Evolutionary conservation across 2,888 invertebrate genomes (phyloP), one percentile per base, ranked within the genome.

Genomic region (Oscheius sp.): DNA sequence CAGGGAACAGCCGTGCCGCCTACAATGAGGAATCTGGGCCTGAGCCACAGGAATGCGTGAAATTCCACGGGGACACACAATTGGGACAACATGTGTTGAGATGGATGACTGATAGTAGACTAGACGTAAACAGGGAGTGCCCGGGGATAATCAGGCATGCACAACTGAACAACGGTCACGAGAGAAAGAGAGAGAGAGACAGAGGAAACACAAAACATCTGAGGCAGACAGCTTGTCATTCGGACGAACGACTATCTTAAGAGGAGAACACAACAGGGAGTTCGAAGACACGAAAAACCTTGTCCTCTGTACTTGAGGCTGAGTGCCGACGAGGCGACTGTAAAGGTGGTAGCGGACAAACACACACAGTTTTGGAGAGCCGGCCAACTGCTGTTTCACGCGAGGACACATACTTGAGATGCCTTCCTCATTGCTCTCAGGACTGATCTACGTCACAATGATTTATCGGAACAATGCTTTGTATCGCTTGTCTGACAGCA

Each of bases 401-500:
- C 21, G 68, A 10, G 68, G 2, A 21, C 21, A 68, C 33, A n/a
- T 60, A 60, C 59, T 53, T 11, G 53, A 53, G 53, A 50, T 13
- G 13, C 10, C 50, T 50, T 50, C 50, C 50, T 50, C 50, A 50
- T 50, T 50, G 10, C 10, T 10, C 13, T 50, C 59, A 47, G 62
- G 47, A 62, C 13, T 21, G 21, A 42, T 42, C 42, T 42, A 42
- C 42, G 42, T 42, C 42, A 21, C n/a, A 35, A 9, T 21, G 9
- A 68, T 70, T 70, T 72, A 72, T 48, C n/a, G 33, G 63, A 72
- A 72, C 10, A 13, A 62, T 3, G 62, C 62, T 50, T 32, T 72
- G 55, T 72, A 72, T 50, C 72, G 11, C 13, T 71, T 71, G 60
- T 71, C 71, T 7, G 71, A 32, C 48, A 71, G n/a, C 21, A 71